Evolutionary conservation across 2,888 invertebrate species (phyloP), one percentile per base, ranked within the genome.

Genomic region (Spodoptera littoralis): DNA sequence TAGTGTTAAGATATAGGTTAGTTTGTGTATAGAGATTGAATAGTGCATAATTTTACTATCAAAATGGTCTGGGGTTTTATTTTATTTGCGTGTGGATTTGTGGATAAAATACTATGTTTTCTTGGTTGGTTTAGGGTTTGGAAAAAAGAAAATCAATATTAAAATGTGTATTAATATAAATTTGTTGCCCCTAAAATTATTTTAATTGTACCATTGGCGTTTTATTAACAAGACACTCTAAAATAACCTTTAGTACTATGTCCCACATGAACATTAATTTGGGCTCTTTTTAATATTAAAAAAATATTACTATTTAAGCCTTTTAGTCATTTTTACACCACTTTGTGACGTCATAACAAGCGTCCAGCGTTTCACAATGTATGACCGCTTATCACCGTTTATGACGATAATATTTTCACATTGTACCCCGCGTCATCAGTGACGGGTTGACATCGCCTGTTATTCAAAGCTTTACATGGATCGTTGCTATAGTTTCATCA

Each of bases 331-430:
- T 1, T 3, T 2, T 30, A 5, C 9, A 3, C 12, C 64, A 62
- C 67, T 73, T 73, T 77, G 42, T 75, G 63, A 22, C 52, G 67
- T 65, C 55, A 73, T 83, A 83, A 82, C 72, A 79, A 78, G 78
- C 79, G 67, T 66, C 9, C 36, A 36, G 36, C 36, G 36, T 36
- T 36, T 69, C 66, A 71, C 72, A 70, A 84, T 79, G 76, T 81
- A 84, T 80, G 73, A 67, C 69, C 76, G 73, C 72, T 78, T 72
- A 76, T 80, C 70, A 68, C 66, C 76, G 73, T 70, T 79, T 72
- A 76, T 75, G 61, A 68, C 75, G 67, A 65, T 80, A 80, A 82
- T 82, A 82, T 83, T 84, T 79, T 77, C 76, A 81, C 80, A 80
- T 76, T 78, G 73, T 80, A 74, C 70, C 59, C 18, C 52, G 46